Conservation (phyloP, 2,888 invertebrate species). For the Tipula confusa region DNA sequence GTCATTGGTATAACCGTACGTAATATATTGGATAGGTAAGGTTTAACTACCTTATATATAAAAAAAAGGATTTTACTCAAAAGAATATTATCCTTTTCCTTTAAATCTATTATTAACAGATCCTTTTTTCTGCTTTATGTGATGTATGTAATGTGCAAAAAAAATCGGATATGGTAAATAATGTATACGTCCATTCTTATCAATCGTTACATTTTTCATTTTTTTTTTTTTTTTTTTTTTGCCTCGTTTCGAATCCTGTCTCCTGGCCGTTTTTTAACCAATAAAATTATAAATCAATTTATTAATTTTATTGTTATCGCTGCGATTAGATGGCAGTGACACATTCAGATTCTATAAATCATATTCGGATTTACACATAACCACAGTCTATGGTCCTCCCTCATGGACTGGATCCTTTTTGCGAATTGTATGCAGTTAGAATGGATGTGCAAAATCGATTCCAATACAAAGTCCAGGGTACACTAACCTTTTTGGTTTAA, state of each 20-base stretch:
- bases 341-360: background rate
- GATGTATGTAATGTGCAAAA: background rate
- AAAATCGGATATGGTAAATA: background rate
- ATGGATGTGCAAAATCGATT: too few relatives aligned
- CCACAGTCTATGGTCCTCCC: too few relatives aligned
- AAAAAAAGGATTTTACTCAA: background rate
- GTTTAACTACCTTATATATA: background rate
- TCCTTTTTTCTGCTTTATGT: background rate
- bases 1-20: background rate
- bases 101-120: background rate
- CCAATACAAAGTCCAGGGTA: too few relatives aligned
- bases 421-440: too few relatives aligned
- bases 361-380: background rate
- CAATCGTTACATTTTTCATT: background rate
- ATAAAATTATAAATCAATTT: background rate
- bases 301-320: background rate
- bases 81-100: background rate
- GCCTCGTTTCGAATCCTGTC: background rate
- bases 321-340: background rate
- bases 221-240: too few relatives aligned
- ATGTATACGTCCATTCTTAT: background rate
- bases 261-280: background rate
- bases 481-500: too few relatives aligned
- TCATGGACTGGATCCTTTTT: too few relatives aligned
- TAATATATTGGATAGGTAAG: background rate